phyloP scores from a whole-genome alignment of 2,888 invertebrate species.

The Leucophenga montana region DNA sequence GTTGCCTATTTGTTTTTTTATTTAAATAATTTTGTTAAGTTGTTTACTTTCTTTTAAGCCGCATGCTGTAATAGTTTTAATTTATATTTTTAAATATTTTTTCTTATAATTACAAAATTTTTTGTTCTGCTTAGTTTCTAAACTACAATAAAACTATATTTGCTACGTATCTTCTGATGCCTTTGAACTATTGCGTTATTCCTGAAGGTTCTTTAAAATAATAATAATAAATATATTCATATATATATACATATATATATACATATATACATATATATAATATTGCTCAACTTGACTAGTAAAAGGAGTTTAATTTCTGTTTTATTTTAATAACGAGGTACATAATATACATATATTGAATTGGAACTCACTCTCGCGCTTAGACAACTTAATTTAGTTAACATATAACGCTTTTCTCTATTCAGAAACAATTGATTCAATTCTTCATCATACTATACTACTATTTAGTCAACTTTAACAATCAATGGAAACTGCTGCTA shows the following conservation, averaged over 20 bases:
- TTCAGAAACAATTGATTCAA: too few species aligned
- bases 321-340: slow-evolving; percentile 53
- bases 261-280: slow-evolving; percentile 3
- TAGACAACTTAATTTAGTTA: not conserved
- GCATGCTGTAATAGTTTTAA: too few species aligned
- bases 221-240: not conserved
- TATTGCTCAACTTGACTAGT: slow-evolving; percentile 30
- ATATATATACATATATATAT: slow-evolving; percentile 12
- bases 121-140: too few species aligned
- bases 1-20: too few species aligned
- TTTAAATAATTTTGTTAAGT: too few species aligned
- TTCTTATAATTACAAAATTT: too few species aligned
- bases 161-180: slow-evolving; percentile 11
- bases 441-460: not conserved
- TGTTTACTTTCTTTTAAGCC: too few species aligned
- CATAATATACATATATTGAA: slow-evolving; percentile 38
- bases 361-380: not conserved
- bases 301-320: slow-evolving; percentile 49
- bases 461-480: slow-evolving; percentile 12
- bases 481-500: not conserved
- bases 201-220: slow-evolving; percentile 12
- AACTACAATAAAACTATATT: too few species aligned
- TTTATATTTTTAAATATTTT: too few species aligned
- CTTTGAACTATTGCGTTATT: slow-evolving; percentile 5
- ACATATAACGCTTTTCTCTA: too few species aligned